Evolutionary conservation across 2,113 vertebrate genomes (phyloP), one percentile per base, ranked within the genome.

Genomic region (Apteryx mantelli): DNA sequence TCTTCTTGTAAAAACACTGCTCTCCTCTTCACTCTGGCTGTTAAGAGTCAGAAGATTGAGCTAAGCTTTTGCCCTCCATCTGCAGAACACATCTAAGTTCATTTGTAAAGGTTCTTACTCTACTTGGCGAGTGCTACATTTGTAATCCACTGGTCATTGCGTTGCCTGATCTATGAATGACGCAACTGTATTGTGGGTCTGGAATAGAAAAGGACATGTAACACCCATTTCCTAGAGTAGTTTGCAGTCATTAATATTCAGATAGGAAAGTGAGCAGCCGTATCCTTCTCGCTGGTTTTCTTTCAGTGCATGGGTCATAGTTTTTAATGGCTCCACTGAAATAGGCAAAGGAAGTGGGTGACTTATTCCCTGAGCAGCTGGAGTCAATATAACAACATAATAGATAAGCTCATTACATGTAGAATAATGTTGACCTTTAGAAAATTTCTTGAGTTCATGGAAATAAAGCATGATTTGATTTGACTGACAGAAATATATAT

Each of bases 391-490:
- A 50, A 46, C 3, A 26, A 5, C 15, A 7, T 56, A 22, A 38
- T 9, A 73, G 70, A 84, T 88, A 63, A 73, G 21, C 42, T 69
- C 56, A 25, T 78, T 69, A 18, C 30, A 16, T 20, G 48, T n/a
- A 73, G 25, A 81, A 44, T 78, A 77, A 76, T 6, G 6, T 25
- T 89, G 70, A 73, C 66, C 66, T 89, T 89, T 52, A 91, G 86
- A 74, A 89, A 63, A 84, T 82, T 36, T 28, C 44, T 76, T 5
- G 69, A 56, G 44, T 77, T 85, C 24, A 4, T 82, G 50, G 86
- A 69, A 70, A 73, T 87, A 53, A 66, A 82, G 42, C 44, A 76
- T 75, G 77, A 73, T 91, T 93, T 71, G 14, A 52, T 86, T 68
- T 56, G 56, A 48, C 42, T 71, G 55, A 50, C 52, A 68, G 61